Percentiles rank a stretch among this genome's conserved stretches.
These are phyloP conservation scores for Pterocles gutturalis DNA, from an alignment of 2,113 vertebrate genomes.

Conservation along the genomic window DNA sequence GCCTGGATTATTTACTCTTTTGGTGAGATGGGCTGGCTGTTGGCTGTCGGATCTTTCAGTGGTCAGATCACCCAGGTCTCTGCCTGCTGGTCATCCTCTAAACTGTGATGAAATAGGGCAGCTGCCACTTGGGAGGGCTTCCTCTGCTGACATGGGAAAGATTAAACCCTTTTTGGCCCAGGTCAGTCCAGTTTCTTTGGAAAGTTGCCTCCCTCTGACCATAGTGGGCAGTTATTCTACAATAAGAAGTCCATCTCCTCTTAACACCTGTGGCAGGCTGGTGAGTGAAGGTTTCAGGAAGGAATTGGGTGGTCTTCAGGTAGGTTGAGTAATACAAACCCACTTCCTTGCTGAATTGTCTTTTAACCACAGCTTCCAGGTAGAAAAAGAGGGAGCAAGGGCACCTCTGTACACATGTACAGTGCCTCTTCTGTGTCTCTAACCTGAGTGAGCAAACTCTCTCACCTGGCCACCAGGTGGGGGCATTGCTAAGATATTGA, in stretches of 20 bases:
- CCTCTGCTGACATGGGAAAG: not conserved
- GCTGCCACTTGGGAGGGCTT: accelerated
- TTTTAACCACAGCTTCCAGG: not conserved
- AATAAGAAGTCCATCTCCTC: accelerated
- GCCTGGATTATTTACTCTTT: not conserved
- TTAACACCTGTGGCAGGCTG: not conserved
- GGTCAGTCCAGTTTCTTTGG: not conserved
- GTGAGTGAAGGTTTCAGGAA: not conserved
- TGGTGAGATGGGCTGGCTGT: not conserved
- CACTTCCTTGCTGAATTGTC: not conserved
- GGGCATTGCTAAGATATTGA: conserved; percentile 41
- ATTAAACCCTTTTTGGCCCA: not conserved
- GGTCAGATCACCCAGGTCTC: accelerated
- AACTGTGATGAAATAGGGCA: accelerated
- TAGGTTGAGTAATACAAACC: not conserved
- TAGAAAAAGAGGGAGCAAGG: not conserved
- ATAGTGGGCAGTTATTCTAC: not conserved
- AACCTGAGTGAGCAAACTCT: not conserved
- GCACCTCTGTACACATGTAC: not conserved
- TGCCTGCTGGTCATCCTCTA: not conserved
- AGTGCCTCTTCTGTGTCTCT: not conserved
- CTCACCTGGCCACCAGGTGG: conserved; percentile 58
- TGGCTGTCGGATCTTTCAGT: not conserved
- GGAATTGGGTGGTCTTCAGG: not conserved
- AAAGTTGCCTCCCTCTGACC: not conserved